These are phyloP conservation scores for Elaphurus davidianus DNA, from an alignment of 2,113 vertebrate species.

Conservation along the genomic window DNA sequence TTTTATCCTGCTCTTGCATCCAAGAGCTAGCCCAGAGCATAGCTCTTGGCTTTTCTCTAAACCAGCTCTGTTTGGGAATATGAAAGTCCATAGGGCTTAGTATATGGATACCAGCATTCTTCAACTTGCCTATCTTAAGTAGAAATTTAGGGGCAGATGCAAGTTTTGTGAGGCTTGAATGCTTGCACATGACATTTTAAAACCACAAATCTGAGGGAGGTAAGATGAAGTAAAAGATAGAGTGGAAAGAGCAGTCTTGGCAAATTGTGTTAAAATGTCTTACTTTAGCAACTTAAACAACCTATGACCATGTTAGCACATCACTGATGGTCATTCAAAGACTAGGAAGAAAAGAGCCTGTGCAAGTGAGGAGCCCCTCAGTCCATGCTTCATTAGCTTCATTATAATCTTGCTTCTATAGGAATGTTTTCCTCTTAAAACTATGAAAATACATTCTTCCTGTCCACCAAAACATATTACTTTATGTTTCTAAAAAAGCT, in stretches of 20 bases:
- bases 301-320: not conserved
- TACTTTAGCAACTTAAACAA: not conserved
- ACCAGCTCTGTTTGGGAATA: not conserved
- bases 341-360: not conserved
- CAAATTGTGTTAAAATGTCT: not conserved
- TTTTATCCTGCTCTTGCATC: conserved; percentile 7
- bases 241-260: not conserved
- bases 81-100: not conserved
- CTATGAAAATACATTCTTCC: not conserved
- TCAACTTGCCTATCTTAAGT: not conserved
- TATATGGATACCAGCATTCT: conserved; percentile 12
- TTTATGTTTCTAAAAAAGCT: not conserved
- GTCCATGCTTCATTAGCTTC: not conserved
- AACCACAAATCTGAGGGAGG: not conserved
- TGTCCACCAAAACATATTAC: not conserved
- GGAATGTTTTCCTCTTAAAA: not conserved
- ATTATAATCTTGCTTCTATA: not conserved
- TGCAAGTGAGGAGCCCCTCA: too few relatives aligned
- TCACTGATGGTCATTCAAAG: not conserved
- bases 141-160: not conserved
- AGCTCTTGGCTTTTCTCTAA: conserved; percentile 44
- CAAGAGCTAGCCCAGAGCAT: not conserved
- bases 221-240: not conserved
- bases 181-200: not conserved
- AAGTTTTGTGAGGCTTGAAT: not conserved